Conservation (phyloP, 2,888 invertebrate species). For the Trichogramma evanescens region DNA sequence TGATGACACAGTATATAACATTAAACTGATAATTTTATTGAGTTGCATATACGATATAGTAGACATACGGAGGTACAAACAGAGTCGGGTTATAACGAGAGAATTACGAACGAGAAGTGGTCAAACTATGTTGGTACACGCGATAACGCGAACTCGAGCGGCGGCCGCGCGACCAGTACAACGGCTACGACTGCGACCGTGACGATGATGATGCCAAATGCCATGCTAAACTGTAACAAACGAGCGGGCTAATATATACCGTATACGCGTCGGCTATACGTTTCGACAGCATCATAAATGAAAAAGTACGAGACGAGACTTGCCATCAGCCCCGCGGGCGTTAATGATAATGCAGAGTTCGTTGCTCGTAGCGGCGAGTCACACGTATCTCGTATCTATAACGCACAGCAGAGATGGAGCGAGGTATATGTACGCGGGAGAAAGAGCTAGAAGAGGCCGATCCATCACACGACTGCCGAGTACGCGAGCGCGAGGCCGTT, state of each 20-base stretch:
- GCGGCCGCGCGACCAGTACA: not conserved
- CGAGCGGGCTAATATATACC: too few species aligned
- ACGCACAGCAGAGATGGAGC: not conserved
- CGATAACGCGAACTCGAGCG: too few species aligned
- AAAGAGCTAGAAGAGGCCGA: constrained; percentile 26
- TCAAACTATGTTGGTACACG: too few species aligned
- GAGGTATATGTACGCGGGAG: not conserved
- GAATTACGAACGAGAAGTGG: too few species aligned
- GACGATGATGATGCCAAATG: too few species aligned
- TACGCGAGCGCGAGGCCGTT: not conserved
- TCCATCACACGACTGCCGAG: constrained; percentile 23
- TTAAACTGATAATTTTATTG: too few species aligned
- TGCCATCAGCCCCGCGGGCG: not conserved
- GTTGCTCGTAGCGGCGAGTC: constrained; percentile 5
- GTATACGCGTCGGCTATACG: not conserved
- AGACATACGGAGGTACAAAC: too few species aligned
- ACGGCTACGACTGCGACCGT: too few species aligned
- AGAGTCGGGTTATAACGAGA: too few species aligned
- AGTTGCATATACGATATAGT: too few species aligned
- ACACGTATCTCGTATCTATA: constrained; percentile 19
- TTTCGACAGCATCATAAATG: not conserved
- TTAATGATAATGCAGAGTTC: not conserved
- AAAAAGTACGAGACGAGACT: constrained; percentile 5
- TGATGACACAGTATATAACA: too few species aligned
- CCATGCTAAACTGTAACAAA: too few species aligned